Conservation (phyloP, 2,113 vertebrate genomes). For the Scortum barcoo region DNA sequence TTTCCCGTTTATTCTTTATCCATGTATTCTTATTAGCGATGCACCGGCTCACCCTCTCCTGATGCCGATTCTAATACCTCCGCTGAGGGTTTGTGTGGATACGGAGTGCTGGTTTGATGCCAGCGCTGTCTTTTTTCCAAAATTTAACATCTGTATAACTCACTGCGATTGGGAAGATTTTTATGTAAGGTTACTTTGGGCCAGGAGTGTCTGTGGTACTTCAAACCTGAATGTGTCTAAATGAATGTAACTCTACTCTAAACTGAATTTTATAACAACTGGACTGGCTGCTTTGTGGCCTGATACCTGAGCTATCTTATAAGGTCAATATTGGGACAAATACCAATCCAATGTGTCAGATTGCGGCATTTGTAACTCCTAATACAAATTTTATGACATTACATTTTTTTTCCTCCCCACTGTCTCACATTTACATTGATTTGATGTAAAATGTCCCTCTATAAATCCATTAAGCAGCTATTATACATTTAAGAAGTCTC, state of each 20-base stretch:
- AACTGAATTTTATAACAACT: background rate
- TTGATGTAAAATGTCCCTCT: background rate
- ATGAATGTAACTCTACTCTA: background rate
- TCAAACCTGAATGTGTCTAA: background rate
- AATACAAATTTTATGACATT: background rate
- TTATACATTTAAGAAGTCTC: constrained; percentile 4
- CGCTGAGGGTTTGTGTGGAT: background rate
- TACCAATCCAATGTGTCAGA: background rate
- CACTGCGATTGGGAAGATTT: background rate
- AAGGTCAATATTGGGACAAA: background rate
- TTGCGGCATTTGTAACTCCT: background rate
- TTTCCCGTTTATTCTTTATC: background rate
- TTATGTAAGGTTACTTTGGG: background rate
- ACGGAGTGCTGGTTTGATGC: background rate
- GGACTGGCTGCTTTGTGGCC: background rate
- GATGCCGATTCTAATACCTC: background rate
- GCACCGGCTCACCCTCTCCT: background rate
- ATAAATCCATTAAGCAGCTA: background rate
- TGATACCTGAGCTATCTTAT: background rate
- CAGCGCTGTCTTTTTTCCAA: background rate
- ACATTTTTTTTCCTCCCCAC: background rate
- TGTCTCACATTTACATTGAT: background rate
- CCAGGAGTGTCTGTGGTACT: background rate
- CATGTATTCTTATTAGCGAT: background rate
- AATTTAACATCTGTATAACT: background rate